Evolutionary conservation across 2,797 vertebrate species (phyloP), one percentile per base, ranked within the genome.

Genomic region (Chelon auratus): DNA sequence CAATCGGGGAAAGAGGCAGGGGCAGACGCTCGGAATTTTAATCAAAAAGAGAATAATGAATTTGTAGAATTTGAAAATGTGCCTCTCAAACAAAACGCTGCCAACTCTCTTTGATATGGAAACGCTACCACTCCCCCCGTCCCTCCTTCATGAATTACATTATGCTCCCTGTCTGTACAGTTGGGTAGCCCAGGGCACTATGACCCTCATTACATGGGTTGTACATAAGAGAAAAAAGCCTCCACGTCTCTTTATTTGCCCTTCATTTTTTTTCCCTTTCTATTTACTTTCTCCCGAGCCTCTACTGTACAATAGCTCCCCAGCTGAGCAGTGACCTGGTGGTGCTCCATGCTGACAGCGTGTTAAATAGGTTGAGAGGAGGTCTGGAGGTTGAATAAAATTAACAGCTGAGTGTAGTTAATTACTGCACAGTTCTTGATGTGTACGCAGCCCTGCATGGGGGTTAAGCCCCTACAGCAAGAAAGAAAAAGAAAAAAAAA

Each of bases 161-260:
- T 82, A 89, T 84, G 83, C 77, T 76, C 39, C 77, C 77, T 82
- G 88, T 84, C 87, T 88, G 82, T 91, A 86, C 85, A 85, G 80
- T 88, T 12, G 68, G 70, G 61, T 61, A 37, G 89, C 90, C 80
- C 47, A 1, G 55, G 85, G 89, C 85, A 65, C 67, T 78, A 12
- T 85, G 88, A 87, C 90, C 92, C 89, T 90, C 90, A 91, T 92
- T 91, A 93, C 81, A 89, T 33, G 82, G 87, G 74, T 36, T 62
- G 65, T 78, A 80, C 81, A 85, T 83, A 66, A 57, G 24, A 74
- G 73, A 66, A 77, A 72, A 75, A 82, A 80, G 67, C 75, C 81
- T 55, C 55, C 51, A 33, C 17, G 18, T 87, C 62, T 73, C 67
- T 83, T 71, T 86, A 81, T 90, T 82, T 77, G 73, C 61, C 70